phyloP scores from a whole-genome alignment of 2,113 vertebrate species.

The Malurus alboscapulatus region DNA sequence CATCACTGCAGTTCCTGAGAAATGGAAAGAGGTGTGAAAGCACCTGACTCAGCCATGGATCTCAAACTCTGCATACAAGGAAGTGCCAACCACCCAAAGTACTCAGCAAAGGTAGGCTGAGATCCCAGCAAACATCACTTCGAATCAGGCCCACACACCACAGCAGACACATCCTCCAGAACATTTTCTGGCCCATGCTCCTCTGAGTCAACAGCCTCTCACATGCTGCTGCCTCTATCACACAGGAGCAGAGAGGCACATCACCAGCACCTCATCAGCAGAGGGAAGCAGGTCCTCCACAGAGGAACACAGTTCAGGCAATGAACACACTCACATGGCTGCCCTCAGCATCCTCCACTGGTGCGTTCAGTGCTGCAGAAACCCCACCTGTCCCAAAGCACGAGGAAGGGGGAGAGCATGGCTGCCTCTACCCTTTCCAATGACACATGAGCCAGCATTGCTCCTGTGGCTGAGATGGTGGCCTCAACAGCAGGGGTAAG shows the following conservation, averaged over 20 bases:
- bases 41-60: background rate
- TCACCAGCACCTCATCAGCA: background rate
- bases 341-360: fast-evolving
- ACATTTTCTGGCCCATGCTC: background rate
- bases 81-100: background rate
- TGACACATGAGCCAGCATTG: background rate
- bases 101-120: background rate
- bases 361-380: background rate
- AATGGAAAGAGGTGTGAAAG: background rate
- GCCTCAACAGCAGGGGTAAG: background rate
- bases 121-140: background rate
- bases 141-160: background rate
- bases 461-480: background rate
- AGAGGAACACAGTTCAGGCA: background rate
- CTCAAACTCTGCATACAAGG: background rate
- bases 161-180: background rate
- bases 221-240: background rate
- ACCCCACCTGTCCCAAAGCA: background rate
- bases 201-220: background rate
- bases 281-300: background rate
- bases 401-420: background rate
- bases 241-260: background rate
- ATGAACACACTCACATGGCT: background rate
- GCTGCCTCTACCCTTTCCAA: background rate
- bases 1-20: background rate